Conservation (phyloP, 2,113 vertebrate species). For the Bos indicus region DNA sequence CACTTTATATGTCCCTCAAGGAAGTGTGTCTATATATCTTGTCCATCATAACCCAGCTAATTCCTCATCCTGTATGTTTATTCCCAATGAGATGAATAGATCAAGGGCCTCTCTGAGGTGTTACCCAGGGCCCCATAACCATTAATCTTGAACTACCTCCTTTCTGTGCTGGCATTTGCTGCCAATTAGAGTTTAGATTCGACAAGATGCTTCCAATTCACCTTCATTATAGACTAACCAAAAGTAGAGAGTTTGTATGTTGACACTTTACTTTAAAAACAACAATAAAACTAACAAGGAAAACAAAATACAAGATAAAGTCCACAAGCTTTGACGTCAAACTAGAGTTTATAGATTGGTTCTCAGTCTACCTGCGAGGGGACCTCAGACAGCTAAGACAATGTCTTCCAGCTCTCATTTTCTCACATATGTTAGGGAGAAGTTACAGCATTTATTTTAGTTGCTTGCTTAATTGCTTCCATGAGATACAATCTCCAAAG, state of each 20-base stretch:
- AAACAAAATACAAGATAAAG: background rate
- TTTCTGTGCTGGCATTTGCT: background rate
- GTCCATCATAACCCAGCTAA: background rate
- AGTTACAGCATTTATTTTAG: background rate
- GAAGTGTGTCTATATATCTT: background rate
- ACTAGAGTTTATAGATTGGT: background rate
- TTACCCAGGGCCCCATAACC: background rate
- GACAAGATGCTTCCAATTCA: background rate
- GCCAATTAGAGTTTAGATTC: background rate
- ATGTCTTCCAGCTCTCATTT: background rate
- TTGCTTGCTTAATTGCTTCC: background rate
- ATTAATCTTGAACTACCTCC: background rate
- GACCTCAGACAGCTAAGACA: background rate
- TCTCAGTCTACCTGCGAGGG: background rate
- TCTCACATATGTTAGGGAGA: background rate
- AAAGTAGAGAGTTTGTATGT: background rate
- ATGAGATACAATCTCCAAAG: background rate
- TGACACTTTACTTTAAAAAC: background rate
- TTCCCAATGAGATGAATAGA: background rate
- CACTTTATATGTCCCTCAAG: background rate
- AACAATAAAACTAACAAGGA: background rate
- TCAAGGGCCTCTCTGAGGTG: background rate
- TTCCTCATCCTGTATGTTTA: background rate
- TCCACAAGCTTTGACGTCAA: background rate
- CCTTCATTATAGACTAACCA: background rate